phyloP scores from a whole-genome alignment of 2,113 vertebrate species.

The Platichthys stellatus region DNA sequence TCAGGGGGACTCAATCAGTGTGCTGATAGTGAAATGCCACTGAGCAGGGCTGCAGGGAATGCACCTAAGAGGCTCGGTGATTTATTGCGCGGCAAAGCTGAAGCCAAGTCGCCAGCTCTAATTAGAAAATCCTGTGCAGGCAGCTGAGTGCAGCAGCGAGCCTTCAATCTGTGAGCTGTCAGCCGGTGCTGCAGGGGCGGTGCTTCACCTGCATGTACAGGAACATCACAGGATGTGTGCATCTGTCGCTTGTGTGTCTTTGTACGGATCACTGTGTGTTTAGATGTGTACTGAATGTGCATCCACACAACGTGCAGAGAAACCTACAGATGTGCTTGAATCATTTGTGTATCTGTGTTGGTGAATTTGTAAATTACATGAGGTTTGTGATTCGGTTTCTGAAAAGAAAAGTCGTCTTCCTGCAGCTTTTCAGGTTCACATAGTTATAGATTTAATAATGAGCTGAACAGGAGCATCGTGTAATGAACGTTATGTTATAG shows the following conservation, averaged over 20 bases:
- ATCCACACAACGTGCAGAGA: background rate
- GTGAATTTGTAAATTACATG: background rate
- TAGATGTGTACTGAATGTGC: background rate
- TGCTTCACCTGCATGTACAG: background rate
- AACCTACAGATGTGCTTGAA: background rate
- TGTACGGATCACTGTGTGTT: background rate
- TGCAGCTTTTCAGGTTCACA: no score
- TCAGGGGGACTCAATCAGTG: conserved; percentile 75
- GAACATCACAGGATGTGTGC: background rate
- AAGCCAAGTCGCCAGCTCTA: conserved; percentile 82
- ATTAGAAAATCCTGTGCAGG: conserved; percentile 84
- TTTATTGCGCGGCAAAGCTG: conserved; percentile 81
- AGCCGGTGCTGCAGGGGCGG: conserved; percentile 29
- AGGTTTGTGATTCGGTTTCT: background rate
- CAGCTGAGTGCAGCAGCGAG: conserved; percentile 77
- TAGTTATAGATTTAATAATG: no score
- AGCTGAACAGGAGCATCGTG: no score
- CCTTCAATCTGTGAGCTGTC: conserved; percentile 74
- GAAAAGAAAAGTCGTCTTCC: no score
- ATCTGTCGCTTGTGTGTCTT: background rate
- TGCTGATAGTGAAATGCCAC: conserved; percentile 79
- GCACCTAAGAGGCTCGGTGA: conserved; percentile 82
- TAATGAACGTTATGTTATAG: no score
- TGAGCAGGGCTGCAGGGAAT: conserved; percentile 63
- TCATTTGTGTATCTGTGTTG: background rate